These are phyloP conservation scores for Nomada fucata DNA, from an alignment of 2,888 invertebrate genomes.

Conservation along the genomic window DNA sequence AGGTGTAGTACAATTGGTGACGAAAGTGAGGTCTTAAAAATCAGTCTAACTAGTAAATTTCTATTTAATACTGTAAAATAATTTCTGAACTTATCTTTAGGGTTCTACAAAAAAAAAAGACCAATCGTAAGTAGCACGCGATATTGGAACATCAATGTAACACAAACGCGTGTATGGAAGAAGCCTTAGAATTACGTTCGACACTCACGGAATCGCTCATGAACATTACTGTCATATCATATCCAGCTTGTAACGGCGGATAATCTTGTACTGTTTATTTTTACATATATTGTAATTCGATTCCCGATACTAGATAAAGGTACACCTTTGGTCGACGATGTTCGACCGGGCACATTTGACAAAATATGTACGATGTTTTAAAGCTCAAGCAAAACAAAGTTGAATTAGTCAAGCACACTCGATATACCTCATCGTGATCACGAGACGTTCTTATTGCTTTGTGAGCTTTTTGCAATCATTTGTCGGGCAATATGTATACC, in stretches of 20 bases:
- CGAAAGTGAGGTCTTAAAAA: conserved; percentile 12
- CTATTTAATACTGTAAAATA: conserved; percentile 12
- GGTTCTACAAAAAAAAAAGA: not conserved
- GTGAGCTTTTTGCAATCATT: conserved; percentile 4
- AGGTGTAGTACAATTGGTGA: conserved; percentile 23
- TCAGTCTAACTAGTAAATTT: conserved; percentile 11
- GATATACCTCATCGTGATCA: conserved; percentile 12
- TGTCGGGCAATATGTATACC: conserved; percentile 11
- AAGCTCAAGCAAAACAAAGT: conserved; percentile 24
- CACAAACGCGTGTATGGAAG: conserved; percentile 28
- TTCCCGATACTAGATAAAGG: not conserved
- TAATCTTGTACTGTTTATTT: conserved; percentile 13
- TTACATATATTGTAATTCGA: conserved; percentile 25
- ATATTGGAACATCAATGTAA: not conserved
- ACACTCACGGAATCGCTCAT: conserved; percentile 27
- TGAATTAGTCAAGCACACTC: conserved; percentile 1
- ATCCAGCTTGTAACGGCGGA: conserved; percentile 26
- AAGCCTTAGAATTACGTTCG: conserved; percentile 25
- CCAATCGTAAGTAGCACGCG: conserved; percentile 5
- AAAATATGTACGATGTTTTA: not conserved
- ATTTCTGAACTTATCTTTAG: not conserved
- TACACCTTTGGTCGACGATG: not conserved
- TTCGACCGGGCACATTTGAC: not conserved
- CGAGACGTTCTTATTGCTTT: not conserved
- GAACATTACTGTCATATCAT: conserved; percentile 9